Base-by-base conservation (phyloP, 2,888 invertebrate species). In the Platerodrilus igneus region DNA sequence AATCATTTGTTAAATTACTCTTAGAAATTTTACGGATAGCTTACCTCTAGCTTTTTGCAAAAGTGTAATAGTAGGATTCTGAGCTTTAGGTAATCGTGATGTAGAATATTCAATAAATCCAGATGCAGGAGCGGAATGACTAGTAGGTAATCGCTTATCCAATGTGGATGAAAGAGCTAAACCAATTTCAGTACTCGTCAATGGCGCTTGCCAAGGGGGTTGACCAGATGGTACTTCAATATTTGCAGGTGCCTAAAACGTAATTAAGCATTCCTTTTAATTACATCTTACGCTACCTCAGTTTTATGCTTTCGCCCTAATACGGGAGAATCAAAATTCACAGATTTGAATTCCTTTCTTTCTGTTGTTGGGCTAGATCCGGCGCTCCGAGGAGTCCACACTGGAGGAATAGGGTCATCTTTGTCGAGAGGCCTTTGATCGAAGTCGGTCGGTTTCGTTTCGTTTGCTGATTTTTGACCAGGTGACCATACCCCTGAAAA, bases 31-130 rank as follows among this genome's bases (percentile, higher is more conserved):
- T 19, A 35, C 4, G 4, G n/a, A 27, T 36, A 33, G 28, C 35
- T 46, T 71, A 90, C 91, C 90, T 82, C 90, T 76, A 38, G 87
- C 87, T 70, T 88, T 91, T 70, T 91, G 89, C 43, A 91, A 73
- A 22, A 91, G 71, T 1, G 89, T 90, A 54, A 91, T 86, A 4
- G 88, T 89, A 1, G 90, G 89, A 68, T 87, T 90, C 68, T 89
- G 89, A 2, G 84, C 86, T 55, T 78, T 76, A 2, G 90, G 90
- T 53, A 89, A 70, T 51, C 72, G 66, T 10, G 70, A 63, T 7
- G 67, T 44, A 2, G 57, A 50, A 37, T 68, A 64, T 43, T 71
- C 68, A 10, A 66, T 64, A 55, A 75, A 69, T 48, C 81, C 81
- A 30, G 79, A 75, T 22, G 75, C 73, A 1, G 82, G 82, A 2